Base-by-base conservation (phyloP, 2,797 vertebrate genomes). In the Hydrolagus colliei region DNA sequence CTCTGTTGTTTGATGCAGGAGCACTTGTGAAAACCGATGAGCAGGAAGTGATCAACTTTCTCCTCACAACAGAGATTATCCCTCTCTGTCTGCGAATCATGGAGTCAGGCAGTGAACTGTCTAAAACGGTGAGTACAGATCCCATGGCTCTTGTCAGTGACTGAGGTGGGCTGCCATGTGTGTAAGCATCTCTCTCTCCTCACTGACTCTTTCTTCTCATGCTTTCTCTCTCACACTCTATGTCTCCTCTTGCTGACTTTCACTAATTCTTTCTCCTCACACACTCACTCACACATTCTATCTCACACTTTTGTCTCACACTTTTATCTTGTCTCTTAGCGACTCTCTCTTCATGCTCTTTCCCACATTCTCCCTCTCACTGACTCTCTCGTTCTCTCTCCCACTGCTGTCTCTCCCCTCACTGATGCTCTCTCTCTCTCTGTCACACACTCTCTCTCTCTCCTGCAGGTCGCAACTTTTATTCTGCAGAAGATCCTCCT, bases 21-120 rank as follows among this genome's bases (percentile, higher is more conserved):
- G 97, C 98, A 6, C 91, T 98, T 91, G 98, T 99, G 87, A 99
- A 99, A 94, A 98, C 98, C 1, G 98, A 99, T 59, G 98, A 99
- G 87, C 98, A 99, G 90, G 98, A 99, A 92, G 98, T 99, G 89
- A 99, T 99, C 88, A 99, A 99, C 91, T 99, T 99, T 90, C 94
- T 99, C 87, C 87, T 99, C 88, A 99, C 97, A 61, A 99, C 97
- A 89, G 97, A 98, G 94, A 98, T 99, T 90, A 99, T 99, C 90
- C 97, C 97, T 4, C 92, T 99, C 75, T 99, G 97, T 91, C 95
- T 99, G 85, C 96, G 98, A 80, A 99, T 99, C 88, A 99, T 99
- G 98, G 98, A 99, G 90, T 98, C 98, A 52, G 98, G 98, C 89
- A 99, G 98, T 74, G 98, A 99, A 91, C 96, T 99, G 84, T 99